These are phyloP conservation scores for Leptodactylus fallax DNA, from an alignment of 2,797 vertebrate genomes.

Conservation along the genomic window DNA sequence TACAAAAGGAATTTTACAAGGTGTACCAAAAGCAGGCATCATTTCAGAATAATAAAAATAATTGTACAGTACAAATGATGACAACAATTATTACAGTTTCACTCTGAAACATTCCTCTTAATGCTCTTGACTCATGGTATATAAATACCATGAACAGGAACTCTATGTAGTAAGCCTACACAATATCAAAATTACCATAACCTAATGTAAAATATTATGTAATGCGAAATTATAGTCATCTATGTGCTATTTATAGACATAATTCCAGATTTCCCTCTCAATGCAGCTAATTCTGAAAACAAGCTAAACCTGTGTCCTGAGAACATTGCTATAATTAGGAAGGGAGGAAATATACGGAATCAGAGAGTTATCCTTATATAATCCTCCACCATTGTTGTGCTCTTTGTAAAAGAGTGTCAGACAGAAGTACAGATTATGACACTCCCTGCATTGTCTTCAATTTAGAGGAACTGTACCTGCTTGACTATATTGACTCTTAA, in stretches of 20 bases:
- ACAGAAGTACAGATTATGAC: not conserved
- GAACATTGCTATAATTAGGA: not conserved
- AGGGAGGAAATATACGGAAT: not conserved
- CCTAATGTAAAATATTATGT: conserved; percentile 26
- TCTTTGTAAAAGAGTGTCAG: not conserved
- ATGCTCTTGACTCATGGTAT: not conserved
- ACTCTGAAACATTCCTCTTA: not conserved
- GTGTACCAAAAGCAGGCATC: not conserved
- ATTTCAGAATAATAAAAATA: not conserved
- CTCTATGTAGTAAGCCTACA: not conserved
- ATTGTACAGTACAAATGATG: conserved; percentile 2
- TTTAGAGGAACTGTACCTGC: not conserved
- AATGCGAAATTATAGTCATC: conserved; percentile 14
- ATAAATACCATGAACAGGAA: conserved; percentile 10
- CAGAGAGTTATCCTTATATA: not conserved
- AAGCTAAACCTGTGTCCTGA: not conserved
- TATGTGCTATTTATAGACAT: not conserved
- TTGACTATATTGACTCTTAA: not conserved
- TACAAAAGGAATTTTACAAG: conserved; percentile 7
- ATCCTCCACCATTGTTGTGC: not conserved
- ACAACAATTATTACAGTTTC: not conserved
- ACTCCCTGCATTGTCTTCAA: not conserved
- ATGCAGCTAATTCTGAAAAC: not conserved
- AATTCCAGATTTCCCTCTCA: conserved; percentile 29
- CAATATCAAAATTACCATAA: not conserved